Percentiles rank a stretch among this genome's conserved stretches.
phyloP scores from a whole-genome alignment of 1,140 invertebrate species.

The Pseudomyrmex dendroicus region DNA sequence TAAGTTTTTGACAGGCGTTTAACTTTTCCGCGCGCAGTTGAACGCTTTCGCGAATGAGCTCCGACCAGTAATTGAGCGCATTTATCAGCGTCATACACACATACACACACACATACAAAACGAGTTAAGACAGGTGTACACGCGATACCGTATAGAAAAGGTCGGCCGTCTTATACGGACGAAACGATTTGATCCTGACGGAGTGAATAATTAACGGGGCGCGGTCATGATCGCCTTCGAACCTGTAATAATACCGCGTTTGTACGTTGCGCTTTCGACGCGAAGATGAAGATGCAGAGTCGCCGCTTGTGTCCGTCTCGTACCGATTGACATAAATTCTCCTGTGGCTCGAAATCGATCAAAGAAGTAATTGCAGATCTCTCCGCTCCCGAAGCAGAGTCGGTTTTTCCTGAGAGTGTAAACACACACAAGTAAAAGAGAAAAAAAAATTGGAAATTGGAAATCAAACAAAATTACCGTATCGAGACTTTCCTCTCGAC shows the following conservation, averaged over 20 bases:
- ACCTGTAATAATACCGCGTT: slow-evolving; percentile 44
- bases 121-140: slow-evolving; percentile 56
- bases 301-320: not conserved
- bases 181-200: slow-evolving; percentile 47
- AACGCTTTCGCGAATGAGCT: not conserved
- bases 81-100: slow-evolving; percentile 10
- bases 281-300: slow-evolving; percentile 41
- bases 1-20: not conserved
- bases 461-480: no score
- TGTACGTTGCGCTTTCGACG: slow-evolving; percentile 29
- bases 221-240: slow-evolving; percentile 45
- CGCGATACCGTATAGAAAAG: slow-evolving; percentile 45
- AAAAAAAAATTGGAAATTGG: not conserved
- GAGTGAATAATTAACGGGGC: slow-evolving; percentile 54
- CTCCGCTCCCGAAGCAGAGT: no score
- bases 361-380: slow-evolving; percentile 20
- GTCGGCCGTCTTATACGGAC: slow-evolving; percentile 48
- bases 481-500: no score
- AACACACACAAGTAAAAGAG: not conserved
- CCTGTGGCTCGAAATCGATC: not conserved
- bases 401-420: no score
- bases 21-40: not conserved
- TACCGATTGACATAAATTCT: slow-evolving; percentile 31
- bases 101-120: slow-evolving; percentile 10
- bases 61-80: slow-evolving; percentile 6